Base-by-base conservation (phyloP, 2,888 invertebrate species). In the Germaria angustata region DNA sequence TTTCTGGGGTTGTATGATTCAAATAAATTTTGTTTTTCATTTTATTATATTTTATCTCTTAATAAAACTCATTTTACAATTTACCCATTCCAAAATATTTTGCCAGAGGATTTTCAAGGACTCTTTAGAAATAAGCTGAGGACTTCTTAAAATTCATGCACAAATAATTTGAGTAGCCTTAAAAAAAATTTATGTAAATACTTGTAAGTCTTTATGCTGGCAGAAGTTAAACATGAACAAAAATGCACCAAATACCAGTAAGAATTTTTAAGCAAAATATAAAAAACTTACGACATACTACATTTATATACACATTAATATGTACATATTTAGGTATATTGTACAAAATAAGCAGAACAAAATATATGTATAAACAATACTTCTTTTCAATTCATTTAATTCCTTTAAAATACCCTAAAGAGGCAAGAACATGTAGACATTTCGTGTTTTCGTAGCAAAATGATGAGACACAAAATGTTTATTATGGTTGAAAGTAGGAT, bases 341-440 rank as follows among this genome's bases (percentile, higher is more conserved):
- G 24, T 51, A 2, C 34, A 28, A 6, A 36, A 63, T 46, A 28
- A 63, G 34, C 20, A 4, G 20, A 49, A 20, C 20, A 65, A 51
- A 9, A 15, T 49, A 36, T 51, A 15, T 24, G 34, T 17, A 36
- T 49, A 65, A 51, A 51, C 51, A 49, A 15, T 36, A 36, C 66
- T 51, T 24, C 51, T 24, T 36, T 66, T 39, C 51, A 66, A 51
- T 51, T 51, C 36, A 66, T 51, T 66, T 66, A 15, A 36, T 68
- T 53, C 28, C 8, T 11, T 28, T 36, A 53, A 61, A 15, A 53
- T 15, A 53, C 15, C 17, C 36, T 22, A 51, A 66, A 66, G 15
- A 36, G 8, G 34, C 8, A 49, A 17, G 4, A 15, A 17, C 11
- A 39, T 53, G n/a, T 34, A 36, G 34, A 20, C 34, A 49, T 49